Evolutionary conservation across 2,888 invertebrate species (phyloP).

Genomic region (Quadroppia sp.): DNA sequence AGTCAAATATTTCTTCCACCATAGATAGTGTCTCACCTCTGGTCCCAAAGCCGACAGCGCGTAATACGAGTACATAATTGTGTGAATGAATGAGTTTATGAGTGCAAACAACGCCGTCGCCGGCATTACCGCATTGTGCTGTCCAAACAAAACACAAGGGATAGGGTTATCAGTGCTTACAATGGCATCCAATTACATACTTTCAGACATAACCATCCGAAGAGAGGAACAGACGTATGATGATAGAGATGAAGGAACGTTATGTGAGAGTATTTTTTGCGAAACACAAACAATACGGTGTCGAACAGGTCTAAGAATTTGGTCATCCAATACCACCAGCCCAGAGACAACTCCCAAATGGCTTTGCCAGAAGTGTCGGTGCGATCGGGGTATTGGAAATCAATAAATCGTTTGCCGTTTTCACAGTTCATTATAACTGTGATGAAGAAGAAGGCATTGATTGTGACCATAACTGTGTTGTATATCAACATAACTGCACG

Average conservation of each 20-base stretch:
- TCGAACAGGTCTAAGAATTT: conserved; percentile 34
- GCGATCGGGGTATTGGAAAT: conserved; percentile 37
- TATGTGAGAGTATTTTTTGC: conserved; percentile 35
- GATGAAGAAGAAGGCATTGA: conserved; percentile 15
- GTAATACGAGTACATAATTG: conserved; percentile 39
- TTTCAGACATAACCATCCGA: not conserved
- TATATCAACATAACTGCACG: conserved; percentile 1
- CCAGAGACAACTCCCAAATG: conserved; percentile 15
- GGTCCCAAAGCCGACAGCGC: conserved; percentile 36
- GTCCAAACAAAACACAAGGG: conserved; percentile 40
- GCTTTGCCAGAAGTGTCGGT: conserved; percentile 8
- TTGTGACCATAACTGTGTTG: conserved; percentile 34
- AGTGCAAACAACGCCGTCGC: conserved; percentile 24
- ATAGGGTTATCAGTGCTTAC: conserved; percentile 26
- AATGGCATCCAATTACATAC: not conserved
- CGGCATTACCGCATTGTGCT: conserved; percentile 28
- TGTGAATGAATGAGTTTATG: conserved; percentile 35
- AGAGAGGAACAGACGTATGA: conserved; percentile 38
- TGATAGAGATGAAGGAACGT: conserved; percentile 41
- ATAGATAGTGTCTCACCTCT: conserved; percentile 35
- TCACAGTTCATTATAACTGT: not conserved
- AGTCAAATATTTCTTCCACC: conserved; percentile 42
- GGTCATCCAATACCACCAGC: conserved; percentile 37
- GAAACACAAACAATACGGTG: conserved; percentile 24
- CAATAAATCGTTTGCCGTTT: conserved; percentile 32